A percentile compares a stretch with the other conserved stretches of the same genome.
Conservation (phyloP, 2,888 invertebrate species). For the Watsonalla binaria region DNA sequence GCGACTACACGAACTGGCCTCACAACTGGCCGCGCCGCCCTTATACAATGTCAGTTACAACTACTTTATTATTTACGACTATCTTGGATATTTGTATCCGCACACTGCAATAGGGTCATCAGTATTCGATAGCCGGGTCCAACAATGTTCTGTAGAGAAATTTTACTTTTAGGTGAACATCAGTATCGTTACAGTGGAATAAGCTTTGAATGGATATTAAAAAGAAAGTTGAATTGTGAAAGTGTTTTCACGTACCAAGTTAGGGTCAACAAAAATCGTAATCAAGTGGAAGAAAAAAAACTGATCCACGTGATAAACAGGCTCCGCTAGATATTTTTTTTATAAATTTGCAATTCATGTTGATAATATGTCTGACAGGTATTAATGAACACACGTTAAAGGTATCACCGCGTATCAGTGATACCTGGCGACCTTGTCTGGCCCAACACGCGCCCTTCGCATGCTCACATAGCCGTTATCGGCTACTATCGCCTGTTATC, state of each 20-base stretch:
- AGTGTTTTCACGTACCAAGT: no score
- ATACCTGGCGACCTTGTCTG: slow-evolving; percentile 40
- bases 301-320: no score
- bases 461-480: slow-evolving; percentile 39
- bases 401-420: slow-evolving; percentile 4
- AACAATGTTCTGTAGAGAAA: no score
- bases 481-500: slow-evolving; percentile 40
- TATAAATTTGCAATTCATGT: background rate
- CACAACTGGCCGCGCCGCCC: slow-evolving; percentile 93
- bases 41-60: slow-evolving; percentile 86
- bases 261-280: no score
- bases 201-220: no score
- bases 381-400: background rate
- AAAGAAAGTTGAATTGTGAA: no score
- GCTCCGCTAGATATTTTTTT: no score
- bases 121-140: no score
- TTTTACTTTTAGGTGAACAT: no score
- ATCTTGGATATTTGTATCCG: background rate
- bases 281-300: no score
- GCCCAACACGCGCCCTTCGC: slow-evolving; percentile 36
- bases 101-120: no score
- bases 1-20: slow-evolving; percentile 90
- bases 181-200: no score
- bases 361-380: background rate
- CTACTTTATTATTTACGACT: slow-evolving; percentile 14